Conservation (phyloP, 1,140 invertebrate species). For the Adoxophyes honmai region DNA sequence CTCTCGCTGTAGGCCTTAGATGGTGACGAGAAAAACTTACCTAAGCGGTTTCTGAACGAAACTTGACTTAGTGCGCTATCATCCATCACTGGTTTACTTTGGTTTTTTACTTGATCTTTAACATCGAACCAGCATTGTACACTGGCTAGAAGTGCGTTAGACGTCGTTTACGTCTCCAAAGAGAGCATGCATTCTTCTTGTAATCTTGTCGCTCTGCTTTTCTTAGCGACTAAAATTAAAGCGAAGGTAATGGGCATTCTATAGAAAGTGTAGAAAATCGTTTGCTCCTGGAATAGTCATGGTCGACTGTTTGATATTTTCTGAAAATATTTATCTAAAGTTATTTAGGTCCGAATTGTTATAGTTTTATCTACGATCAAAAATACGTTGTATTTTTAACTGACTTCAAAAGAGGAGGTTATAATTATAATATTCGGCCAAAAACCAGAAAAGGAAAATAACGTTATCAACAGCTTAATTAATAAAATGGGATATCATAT, state of each 20-base stretch:
- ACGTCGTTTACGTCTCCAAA: too few species aligned
- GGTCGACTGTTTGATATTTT: too few species aligned
- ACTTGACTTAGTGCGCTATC: background rate
- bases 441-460: too few species aligned
- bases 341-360: too few species aligned
- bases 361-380: too few species aligned
- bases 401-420: too few species aligned
- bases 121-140: background rate
- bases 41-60: conserved; percentile 29
- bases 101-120: background rate
- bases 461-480: too few species aligned
- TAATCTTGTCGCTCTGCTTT: background rate
- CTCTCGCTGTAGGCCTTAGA: conserved; percentile 43
- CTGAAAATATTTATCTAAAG: too few species aligned
- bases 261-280: background rate
- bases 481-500: too few species aligned
- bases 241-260: background rate
- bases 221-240: background rate
- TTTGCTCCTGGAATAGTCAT: too few species aligned
- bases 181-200: background rate
- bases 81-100: background rate
- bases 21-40: conserved; percentile 38
- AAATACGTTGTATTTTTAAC: too few species aligned
- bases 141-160: background rate
- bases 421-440: too few species aligned